Percentiles rank a stretch among this genome's conserved stretches.
Conservation (phyloP, 1,140 invertebrate species). For the Idris sp. region DNA sequence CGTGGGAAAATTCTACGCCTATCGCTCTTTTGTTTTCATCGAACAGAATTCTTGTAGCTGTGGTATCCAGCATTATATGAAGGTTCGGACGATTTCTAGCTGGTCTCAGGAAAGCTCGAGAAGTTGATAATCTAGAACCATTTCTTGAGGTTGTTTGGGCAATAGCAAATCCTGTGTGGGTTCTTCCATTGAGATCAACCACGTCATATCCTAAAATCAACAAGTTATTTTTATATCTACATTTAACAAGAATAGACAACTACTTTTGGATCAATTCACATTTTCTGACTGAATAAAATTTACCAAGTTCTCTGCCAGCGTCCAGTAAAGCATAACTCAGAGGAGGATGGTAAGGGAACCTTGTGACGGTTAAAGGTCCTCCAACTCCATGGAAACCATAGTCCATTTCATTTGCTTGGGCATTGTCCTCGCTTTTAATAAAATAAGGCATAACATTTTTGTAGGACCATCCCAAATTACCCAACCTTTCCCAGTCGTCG, state of each 20-base stretch:
- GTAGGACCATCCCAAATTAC: slow-evolving; percentile 94
- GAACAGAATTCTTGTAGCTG: slow-evolving; percentile 85
- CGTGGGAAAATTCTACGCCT: slow-evolving; percentile 83
- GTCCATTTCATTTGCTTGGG: slow-evolving; percentile 86
- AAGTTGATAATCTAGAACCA: slow-evolving; percentile 89
- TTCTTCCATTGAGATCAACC: slow-evolving; percentile 90
- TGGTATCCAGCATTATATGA: slow-evolving; percentile 87
- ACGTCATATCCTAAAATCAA: slow-evolving; percentile 84
- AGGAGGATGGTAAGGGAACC: slow-evolving; percentile 92
- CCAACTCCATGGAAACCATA: slow-evolving; percentile 87
- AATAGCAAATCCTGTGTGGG: slow-evolving; percentile 88
- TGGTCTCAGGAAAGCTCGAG: slow-evolving; percentile 90
- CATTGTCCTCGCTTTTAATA: slow-evolving; percentile 91
- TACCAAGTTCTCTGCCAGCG: slow-evolving; percentile 88
- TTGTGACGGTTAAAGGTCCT: slow-evolving; percentile 87
- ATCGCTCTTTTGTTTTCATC: slow-evolving; percentile 84
- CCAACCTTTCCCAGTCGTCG: slow-evolving; percentile 91
- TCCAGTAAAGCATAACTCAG: slow-evolving; percentile 90
- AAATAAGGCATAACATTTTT: slow-evolving; percentile 93
- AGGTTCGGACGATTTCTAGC: slow-evolving; percentile 85
- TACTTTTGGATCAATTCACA: no score
- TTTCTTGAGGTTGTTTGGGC: slow-evolving; percentile 93
- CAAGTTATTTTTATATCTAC: no score
- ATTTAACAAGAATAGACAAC: no score
- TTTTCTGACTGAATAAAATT: no score